A percentile compares a stretch with the other conserved stretches of the same genome.
Conservation (phyloP, 2,797 vertebrate genomes). For the Danio aesculapii region DNA sequence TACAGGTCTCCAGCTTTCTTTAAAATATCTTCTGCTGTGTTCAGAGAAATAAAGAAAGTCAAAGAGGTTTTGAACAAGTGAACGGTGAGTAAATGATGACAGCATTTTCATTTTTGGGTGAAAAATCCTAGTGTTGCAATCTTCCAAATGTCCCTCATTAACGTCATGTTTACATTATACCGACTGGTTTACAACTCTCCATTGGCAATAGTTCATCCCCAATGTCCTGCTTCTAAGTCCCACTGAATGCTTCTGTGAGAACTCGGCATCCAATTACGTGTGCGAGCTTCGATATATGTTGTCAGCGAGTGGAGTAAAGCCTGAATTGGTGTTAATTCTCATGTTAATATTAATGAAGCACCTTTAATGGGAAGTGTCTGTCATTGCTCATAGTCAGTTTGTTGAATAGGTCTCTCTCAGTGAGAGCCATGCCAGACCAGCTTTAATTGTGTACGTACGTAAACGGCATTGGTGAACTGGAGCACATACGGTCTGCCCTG, state of each 20-base stretch:
- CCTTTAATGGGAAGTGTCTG: conserved; percentile 60
- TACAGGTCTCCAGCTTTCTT: too few species aligned
- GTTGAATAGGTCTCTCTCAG: conserved; percentile 51
- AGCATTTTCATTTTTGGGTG: too few species aligned
- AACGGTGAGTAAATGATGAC: too few species aligned
- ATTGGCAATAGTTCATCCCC: not conserved
- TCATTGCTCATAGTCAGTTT: conserved; percentile 51
- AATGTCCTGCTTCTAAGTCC: not conserved
- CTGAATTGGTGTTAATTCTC: conserved; percentile 60
- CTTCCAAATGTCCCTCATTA: too few species aligned
- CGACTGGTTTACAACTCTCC: not conserved
- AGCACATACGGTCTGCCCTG: conserved; percentile 51
- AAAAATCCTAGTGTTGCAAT: too few species aligned
- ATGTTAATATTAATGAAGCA: conserved; percentile 62
- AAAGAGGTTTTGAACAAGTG: too few species aligned
- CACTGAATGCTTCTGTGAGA: not conserved
- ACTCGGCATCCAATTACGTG: conserved; percentile 38
- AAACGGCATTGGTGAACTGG: conserved; percentile 32
- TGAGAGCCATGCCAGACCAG: conserved; percentile 45
- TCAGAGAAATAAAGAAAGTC: too few species aligned
- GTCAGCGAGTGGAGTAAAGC: conserved; percentile 39
- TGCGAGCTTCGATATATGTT: conserved; percentile 35
- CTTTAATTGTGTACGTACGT: conserved; percentile 55
- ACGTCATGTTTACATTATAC: not conserved
- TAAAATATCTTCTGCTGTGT: too few species aligned